Conservation (phyloP, 2,113 vertebrate genomes). For the Notiomystis cincta region DNA sequence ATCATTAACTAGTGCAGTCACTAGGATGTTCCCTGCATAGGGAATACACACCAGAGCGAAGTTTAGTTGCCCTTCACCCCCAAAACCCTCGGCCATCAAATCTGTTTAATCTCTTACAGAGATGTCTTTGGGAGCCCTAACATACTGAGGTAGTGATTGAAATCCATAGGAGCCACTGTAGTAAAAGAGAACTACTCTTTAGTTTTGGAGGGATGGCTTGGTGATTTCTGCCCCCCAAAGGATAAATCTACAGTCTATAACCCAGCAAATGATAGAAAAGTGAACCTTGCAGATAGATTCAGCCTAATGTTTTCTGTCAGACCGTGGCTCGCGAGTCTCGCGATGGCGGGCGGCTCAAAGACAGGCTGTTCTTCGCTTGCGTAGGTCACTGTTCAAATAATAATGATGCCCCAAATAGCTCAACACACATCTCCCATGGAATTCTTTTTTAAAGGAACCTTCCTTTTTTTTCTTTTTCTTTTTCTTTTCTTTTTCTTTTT, state of each 20-base stretch:
- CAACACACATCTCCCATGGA: background rate
- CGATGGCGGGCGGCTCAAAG: background rate
- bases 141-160: background rate
- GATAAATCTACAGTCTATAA: background rate
- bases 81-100: background rate
- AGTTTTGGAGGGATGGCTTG: background rate
- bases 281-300: background rate
- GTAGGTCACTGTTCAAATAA: constrained; percentile 45
- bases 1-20: background rate
- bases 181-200: background rate
- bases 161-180: background rate
- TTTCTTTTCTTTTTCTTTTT: no score
- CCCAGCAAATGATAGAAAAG: background rate
- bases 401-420: constrained; percentile 54
- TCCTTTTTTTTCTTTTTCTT: no score
- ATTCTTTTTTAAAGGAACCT: background rate
- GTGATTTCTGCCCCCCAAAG: background rate
- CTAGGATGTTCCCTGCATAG: background rate
- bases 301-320: background rate
- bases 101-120: background rate
- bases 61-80: background rate
- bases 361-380: background rate
- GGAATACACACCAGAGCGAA: background rate
- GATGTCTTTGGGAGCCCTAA: background rate
- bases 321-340: background rate